These are phyloP conservation scores for Sander lucioperca DNA, from an alignment of 2,113 vertebrate species.

Conservation along the genomic window DNA sequence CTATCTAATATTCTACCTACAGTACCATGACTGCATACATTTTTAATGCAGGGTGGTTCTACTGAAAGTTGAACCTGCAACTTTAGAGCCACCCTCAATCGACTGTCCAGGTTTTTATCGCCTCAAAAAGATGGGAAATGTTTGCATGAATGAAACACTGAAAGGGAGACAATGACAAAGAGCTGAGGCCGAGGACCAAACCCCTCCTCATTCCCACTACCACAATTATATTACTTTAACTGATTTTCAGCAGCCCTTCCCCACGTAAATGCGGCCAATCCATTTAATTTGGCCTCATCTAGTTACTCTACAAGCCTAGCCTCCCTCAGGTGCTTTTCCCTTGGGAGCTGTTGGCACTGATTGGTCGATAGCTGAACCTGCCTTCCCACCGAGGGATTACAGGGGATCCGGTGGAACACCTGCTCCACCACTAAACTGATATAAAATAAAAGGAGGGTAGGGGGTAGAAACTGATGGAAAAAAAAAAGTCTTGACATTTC, in stretches of 20 bases:
- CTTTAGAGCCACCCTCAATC: not conserved
- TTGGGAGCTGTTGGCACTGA: constrained; percentile 64
- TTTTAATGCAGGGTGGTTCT: not conserved
- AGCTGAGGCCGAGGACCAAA: constrained; percentile 8
- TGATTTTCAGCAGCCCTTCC: constrained; percentile 46
- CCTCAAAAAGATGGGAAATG: not conserved
- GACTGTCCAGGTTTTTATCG: not conserved
- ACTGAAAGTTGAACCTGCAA: not conserved
- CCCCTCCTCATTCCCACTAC: constrained; percentile 3
- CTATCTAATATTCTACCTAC: not conserved
- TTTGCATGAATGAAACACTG: not conserved
- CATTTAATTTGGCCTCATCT: constrained; percentile 74
- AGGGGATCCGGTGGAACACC: constrained; percentile 61
- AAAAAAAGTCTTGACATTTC: not conserved
- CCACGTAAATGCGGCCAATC: constrained; percentile 58
- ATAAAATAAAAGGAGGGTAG: constrained; percentile 5
- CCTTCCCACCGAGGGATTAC: constrained; percentile 61
- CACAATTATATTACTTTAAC: constrained; percentile 63
- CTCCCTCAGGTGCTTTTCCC: constrained; percentile 74
- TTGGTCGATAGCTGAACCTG: constrained; percentile 68
- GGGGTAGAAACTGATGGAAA: not conserved
- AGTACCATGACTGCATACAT: not conserved
- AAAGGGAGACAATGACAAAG: constrained; percentile 20
- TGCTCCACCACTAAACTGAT: constrained; percentile 65
- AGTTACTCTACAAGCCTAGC: constrained; percentile 57